A percentile compares a stretch with the other conserved stretches of the same genome.
phyloP scores from a whole-genome alignment of 2,113 vertebrate species.

The Candoia aspera region DNA sequence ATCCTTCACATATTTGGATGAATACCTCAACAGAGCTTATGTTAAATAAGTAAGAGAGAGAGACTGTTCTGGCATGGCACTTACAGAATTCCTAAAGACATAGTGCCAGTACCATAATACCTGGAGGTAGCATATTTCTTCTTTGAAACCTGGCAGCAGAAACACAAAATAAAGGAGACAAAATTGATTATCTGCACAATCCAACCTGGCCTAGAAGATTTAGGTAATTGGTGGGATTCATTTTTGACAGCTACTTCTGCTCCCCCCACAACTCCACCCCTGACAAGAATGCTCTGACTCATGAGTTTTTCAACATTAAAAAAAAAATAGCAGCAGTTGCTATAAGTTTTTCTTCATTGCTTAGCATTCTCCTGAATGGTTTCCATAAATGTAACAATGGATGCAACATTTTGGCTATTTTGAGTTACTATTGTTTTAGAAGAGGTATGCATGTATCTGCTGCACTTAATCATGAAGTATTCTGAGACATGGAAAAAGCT shows the following conservation, averaged over 20 bases:
- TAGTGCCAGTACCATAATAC: neutral
- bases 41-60: neutral
- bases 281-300: no score
- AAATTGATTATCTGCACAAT: no score
- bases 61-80: neutral
- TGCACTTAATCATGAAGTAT: neutral
- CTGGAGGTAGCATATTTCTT: neutral
- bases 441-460: neutral
- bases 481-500: neutral
- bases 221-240: no score
- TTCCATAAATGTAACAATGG: neutral
- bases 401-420: neutral
- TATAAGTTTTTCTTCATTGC: neutral
- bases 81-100: neutral
- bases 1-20: neutral
- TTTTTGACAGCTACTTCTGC: no score
- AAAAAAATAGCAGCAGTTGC: neutral
- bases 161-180: no score
- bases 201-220: no score
- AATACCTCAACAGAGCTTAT: neutral
- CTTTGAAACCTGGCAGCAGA: neutral
- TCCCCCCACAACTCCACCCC: no score
- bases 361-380: neutral
- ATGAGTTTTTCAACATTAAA: no score
- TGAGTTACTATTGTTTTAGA: neutral